Percentiles rank a stretch among this genome's conserved stretches.
Evolutionary conservation across 1,140 invertebrate genomes (phyloP).

Genomic region (Ptiloglossa arizonensis): DNA sequence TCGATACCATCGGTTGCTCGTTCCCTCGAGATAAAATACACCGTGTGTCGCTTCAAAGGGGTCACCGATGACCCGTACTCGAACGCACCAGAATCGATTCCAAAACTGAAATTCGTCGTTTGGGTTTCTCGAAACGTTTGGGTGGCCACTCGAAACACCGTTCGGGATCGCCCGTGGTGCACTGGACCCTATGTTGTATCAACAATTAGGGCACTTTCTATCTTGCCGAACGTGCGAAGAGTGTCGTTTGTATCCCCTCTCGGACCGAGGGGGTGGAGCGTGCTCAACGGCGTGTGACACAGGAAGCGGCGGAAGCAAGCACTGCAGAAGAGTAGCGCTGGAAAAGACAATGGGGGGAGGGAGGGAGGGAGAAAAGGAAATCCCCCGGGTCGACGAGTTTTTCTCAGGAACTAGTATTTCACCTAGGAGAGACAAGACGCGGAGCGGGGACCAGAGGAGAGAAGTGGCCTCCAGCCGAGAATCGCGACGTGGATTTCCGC

Average conservation of each 20-base stretch:
- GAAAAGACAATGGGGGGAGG: slow-evolving; percentile 53
- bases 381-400: slow-evolving; percentile 27
- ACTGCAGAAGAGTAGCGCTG: slow-evolving; percentile 52
- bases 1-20: no score
- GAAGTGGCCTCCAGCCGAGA: neutral
- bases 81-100: no score
- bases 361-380: slow-evolving; percentile 28
- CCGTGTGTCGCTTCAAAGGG: no score
- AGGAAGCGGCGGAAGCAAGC: slow-evolving; percentile 78
- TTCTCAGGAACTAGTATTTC: slow-evolving; percentile 27
- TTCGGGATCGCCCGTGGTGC: neutral
- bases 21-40: no score
- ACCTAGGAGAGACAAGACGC: slow-evolving; percentile 1
- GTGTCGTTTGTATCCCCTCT: slow-evolving; percentile 26
- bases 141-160: slow-evolving; percentile 25
- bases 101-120: no score
- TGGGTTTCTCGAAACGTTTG: neutral
- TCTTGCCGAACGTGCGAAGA: slow-evolving; percentile 56
- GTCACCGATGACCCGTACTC: no score
- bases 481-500: slow-evolving; percentile 13
- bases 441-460: no score
- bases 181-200: slow-evolving; percentile 59
- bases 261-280: slow-evolving; percentile 65
- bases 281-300: slow-evolving; percentile 82
- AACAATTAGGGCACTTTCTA: slow-evolving; percentile 71